phyloP scores from a whole-genome alignment of 2,113 vertebrate genomes.

The Henicopernis longicauda region DNA sequence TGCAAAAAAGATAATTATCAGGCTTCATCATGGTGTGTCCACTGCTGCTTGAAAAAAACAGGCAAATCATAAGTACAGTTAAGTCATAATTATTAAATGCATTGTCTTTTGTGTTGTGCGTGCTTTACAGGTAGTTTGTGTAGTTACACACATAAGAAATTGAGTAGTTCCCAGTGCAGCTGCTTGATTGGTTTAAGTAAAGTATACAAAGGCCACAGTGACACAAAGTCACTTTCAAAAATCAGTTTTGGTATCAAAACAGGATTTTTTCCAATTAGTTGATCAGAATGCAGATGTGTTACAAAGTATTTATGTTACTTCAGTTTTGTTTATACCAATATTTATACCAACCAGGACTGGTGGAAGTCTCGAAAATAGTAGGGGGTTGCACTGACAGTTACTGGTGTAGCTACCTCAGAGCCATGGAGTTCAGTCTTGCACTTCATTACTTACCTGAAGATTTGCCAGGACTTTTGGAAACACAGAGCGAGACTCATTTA shows the following conservation, averaged over 20 bases:
- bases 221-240: not conserved
- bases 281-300: not conserved
- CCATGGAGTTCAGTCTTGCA: not conserved
- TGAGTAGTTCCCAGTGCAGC: not conserved
- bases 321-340: not conserved
- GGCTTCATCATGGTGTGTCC: not conserved
- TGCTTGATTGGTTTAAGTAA: not conserved
- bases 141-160: not conserved
- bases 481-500: not conserved
- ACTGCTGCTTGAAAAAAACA: not conserved
- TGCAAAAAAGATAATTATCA: not conserved
- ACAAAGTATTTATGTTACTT: not conserved
- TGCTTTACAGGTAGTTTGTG: not conserved
- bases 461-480: not conserved
- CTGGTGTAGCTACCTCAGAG: not conserved
- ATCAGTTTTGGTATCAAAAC: not conserved
- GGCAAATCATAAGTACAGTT: not conserved
- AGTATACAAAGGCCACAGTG: not conserved
- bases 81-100: not conserved
- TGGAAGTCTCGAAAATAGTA: not conserved
- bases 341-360: not conserved
- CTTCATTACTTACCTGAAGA: not conserved
- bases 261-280: not conserved
- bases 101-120: not conserved
- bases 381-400: not conserved